Evolutionary conservation across 2,797 vertebrate genomes (phyloP), one percentile per base, ranked within the genome.

Genomic region (Erethizon dorsatum): DNA sequence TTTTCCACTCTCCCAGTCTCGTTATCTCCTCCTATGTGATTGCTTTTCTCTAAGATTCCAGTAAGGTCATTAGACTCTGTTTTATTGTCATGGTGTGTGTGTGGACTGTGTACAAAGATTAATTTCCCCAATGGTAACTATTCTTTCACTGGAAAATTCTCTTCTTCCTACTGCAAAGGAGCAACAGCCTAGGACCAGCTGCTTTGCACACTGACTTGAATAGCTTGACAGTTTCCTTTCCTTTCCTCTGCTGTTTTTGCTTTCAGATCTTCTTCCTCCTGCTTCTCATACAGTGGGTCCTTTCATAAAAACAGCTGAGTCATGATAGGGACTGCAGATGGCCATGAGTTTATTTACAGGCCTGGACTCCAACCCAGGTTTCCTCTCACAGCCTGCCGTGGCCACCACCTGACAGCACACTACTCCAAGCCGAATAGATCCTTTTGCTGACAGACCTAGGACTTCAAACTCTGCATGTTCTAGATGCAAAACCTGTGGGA

Each of bases 231-330:
- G 88, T 95, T 90, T 86, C 5, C 73, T n/a, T 83, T 79, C 69
- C 83, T 92, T 89, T 65, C 75, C 63, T 82, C 71, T 5, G 84
- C 75, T 22, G 17, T 47, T 80, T 71, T 50, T 92, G 83, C 61
- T 91, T 96, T 6, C 63, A 13, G 61, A 77, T 79, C 50, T 88
- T 65, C 54, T 84, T 91, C 93, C 88, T 69, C 84, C 83, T 77
- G 80, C 0, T 98, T 95, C 95, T 79, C 95, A 97, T 77, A 99
- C 98, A 99, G 94, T 88, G 94, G 80, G 69, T 67, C 93, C 97
- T 99, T 99, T 99, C 98, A 98, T 75, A 83, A 93, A 91, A 97
- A 97, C 0, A 88, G 98, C 98, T 97, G 98, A 98, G 98, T 98
- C 98, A 98, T 86, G 90, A 98, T 95, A 96, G 97, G 96, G 97